Evolutionary conservation across 1,140 invertebrate genomes (phyloP).

Genomic region (Brachionus plicatilis): DNA sequence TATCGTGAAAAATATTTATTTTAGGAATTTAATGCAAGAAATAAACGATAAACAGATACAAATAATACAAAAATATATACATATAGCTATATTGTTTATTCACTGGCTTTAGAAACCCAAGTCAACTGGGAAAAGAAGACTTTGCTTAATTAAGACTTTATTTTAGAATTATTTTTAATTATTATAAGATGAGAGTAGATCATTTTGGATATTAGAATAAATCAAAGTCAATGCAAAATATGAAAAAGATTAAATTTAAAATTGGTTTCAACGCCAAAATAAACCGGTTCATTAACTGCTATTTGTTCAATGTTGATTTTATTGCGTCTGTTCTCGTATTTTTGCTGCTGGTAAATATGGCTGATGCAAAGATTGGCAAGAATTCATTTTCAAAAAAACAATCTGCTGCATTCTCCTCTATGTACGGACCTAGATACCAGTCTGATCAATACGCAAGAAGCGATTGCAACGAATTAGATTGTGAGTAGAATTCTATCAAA

Average conservation of each 20-base stretch:
- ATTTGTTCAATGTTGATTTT: not conserved
- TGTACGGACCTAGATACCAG: conserved; percentile 1
- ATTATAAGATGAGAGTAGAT: not conserved
- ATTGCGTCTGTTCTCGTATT: not conserved
- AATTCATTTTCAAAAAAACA: conserved; percentile 17
- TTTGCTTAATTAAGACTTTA: not conserved
- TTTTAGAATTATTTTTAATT: not conserved
- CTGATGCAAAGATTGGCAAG: not conserved
- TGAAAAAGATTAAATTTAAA: not conserved
- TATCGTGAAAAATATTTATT: too few relatives aligned
- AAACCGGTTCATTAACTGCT: not conserved
- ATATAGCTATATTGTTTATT: not conserved
- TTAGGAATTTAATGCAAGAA: too few relatives aligned
- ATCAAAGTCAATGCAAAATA: not conserved
- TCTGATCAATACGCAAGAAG: not conserved
- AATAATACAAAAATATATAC: too few relatives aligned
- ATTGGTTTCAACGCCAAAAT: not conserved
- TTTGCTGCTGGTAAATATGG: not conserved
- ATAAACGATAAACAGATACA: too few relatives aligned
- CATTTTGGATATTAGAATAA: not conserved
- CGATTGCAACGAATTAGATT: not conserved
- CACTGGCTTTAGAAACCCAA: not conserved
- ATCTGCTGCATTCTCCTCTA: not conserved
- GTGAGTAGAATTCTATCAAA: not conserved
- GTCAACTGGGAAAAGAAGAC: not conserved